phyloP scores from a whole-genome alignment of 2,113 vertebrate species.

The Xiphorhynchus elegans region DNA sequence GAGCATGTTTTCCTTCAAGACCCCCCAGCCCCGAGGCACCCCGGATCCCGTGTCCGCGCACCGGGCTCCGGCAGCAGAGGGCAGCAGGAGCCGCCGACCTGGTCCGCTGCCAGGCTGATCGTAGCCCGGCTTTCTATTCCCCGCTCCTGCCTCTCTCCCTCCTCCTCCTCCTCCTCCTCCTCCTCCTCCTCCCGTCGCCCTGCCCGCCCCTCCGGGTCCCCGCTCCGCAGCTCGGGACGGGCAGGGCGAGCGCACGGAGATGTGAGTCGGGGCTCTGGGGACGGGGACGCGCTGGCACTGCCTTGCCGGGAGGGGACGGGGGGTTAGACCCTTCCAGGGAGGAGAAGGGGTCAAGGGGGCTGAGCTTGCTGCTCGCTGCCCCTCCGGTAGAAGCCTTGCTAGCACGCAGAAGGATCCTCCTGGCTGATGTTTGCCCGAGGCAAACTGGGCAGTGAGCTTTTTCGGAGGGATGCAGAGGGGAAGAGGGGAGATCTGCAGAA shows the following conservation, averaged over 20 bases:
- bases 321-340: not conserved
- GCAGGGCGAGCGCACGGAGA: not conserved
- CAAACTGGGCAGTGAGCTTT: not conserved
- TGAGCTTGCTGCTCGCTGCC: not conserved
- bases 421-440: not conserved
- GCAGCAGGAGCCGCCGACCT: not conserved
- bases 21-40: fast-evolving
- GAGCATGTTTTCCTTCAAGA: fast-evolving
- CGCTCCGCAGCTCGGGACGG: not conserved
- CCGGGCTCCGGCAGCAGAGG: constrained; percentile 12
- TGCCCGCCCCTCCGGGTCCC: not conserved
- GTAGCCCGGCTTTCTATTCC: not conserved
- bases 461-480: not conserved
- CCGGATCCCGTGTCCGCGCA: fast-evolving
- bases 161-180: not conserved
- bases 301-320: not conserved
- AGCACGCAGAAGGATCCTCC: not conserved
- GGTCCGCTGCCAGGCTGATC: not conserved
- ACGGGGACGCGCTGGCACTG: not conserved
- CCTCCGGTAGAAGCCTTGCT: too few species aligned
- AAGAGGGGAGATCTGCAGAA: not conserved
- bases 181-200: not conserved
- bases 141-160: not conserved
- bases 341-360: not conserved
- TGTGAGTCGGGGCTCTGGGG: constrained; percentile 28